Evolutionary conservation across 2,797 vertebrate genomes (phyloP), one percentile per base, ranked within the genome.

Genomic region (Avahi laniger): DNA sequence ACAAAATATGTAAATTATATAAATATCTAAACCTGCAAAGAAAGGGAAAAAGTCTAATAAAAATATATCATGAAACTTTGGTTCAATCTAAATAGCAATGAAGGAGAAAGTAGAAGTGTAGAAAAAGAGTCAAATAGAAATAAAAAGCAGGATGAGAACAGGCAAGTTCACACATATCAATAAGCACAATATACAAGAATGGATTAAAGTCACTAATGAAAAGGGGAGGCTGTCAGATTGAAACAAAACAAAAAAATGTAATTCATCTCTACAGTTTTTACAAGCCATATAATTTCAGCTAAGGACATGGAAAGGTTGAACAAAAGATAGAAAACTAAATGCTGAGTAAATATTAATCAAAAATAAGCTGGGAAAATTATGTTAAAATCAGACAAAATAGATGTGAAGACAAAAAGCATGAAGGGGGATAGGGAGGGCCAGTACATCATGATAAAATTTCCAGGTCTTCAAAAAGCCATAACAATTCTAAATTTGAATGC

Each of bases 51-150:
- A 57, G 24, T 83, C 14, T 80, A 91, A 83, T n/a, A 75, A 96
- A 96, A 75, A 86, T 54, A 82, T 33, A 81, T 73, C 33, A 67
- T 61, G 70, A 89, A 93, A 72, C 24, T 67, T 89, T 82, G 73
- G 61, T 7, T 87, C 33, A 38, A 54, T 50, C 41, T 91, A 57
- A 72, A 89, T 15, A 92, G 9, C 33, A 95, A 28, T 67, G 46
- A 94, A 94, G 38, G 50, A 73, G 35, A 26, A 70, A 82, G 69
- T 13, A 67, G 54, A 89, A 85, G 7, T 24, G 50, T 5, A 83
- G 43, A 46, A 41, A 84, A 54, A 41, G 4, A 20, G 6, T 61
- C 46, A 88, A 83, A 69, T 48, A 87, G 26, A 76, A 93, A 94
- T 82, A 8, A 67, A 91, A 90, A 76, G 18, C 41, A 87, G 35